phyloP scores from a whole-genome alignment of 2,888 invertebrate species.

The Spisula solida region DNA sequence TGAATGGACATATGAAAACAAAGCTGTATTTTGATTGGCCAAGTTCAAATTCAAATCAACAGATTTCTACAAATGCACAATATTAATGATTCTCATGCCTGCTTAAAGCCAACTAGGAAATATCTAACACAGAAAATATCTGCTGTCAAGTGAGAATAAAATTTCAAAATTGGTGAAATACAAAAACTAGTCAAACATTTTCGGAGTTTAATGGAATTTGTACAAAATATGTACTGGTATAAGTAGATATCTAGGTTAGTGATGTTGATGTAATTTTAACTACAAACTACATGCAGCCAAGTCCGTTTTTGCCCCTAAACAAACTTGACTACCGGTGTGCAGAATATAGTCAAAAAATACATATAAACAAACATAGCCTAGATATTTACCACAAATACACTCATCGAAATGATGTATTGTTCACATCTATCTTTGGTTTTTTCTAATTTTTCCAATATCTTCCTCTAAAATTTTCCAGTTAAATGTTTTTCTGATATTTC shows the following conservation, averaged over 20 bases:
- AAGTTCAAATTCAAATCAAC: too few relatives aligned
- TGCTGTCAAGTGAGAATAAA: neutral
- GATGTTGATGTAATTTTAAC: too few relatives aligned
- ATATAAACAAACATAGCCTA: too few relatives aligned
- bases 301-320: too few relatives aligned
- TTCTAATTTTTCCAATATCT: neutral
- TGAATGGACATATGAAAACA: too few relatives aligned
- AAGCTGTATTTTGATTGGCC: too few relatives aligned
- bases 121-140: neutral
- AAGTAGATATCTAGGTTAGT: too few relatives aligned
- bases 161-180: neutral
- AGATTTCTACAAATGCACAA: too few relatives aligned
- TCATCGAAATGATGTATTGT: neutral
- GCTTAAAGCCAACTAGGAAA: neutral
- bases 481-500: neutral
- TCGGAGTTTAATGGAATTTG: neutral
- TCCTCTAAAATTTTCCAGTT: neutral
- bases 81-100: neutral
- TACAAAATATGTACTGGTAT: neutral
- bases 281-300: too few relatives aligned
- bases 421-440: too few relatives aligned
- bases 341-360: too few relatives aligned
- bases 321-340: too few relatives aligned
- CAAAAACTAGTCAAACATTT: neutral
- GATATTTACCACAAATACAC: neutral